A percentile compares a stretch with the other conserved stretches of the same genome.
Conservation (phyloP, 2,797 vertebrate genomes). For the Urocyon cinereoargenteus region DNA sequence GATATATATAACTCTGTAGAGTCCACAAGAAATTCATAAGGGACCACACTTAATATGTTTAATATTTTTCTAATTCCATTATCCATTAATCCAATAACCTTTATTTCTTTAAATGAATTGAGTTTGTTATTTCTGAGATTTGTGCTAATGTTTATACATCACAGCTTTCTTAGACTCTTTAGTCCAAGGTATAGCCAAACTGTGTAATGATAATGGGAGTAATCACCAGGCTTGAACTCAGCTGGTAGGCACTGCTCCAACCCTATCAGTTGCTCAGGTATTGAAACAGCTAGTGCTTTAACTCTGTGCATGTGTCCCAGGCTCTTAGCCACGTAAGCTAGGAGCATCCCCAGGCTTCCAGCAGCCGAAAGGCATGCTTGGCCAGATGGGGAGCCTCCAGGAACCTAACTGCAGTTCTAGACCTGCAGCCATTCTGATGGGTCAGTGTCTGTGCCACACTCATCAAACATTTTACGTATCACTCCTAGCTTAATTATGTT, state of each 20-base stretch:
- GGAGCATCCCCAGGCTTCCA: neutral
- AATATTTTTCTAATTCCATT: neutral
- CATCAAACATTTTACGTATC: neutral
- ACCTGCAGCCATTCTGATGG: neutral
- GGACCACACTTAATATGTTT: neutral
- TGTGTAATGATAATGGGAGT: neutral
- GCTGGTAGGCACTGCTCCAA: neutral
- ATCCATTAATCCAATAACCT: neutral
- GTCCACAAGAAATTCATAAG: neutral
- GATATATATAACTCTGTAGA: neutral
- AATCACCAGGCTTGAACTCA: neutral
- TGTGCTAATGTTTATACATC: neutral
- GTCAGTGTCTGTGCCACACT: neutral
- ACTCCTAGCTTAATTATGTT: neutral
- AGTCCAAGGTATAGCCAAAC: neutral
- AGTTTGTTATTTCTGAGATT: slow-evolving; percentile 20
- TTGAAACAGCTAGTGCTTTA: neutral
- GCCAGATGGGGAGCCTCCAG: neutral
- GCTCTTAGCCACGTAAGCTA: neutral
- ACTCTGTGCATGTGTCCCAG: neutral
- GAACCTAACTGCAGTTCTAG: neutral
- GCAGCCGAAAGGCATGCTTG: neutral
- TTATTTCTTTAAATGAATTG: neutral
- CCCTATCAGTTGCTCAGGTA: neutral
- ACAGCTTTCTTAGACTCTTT: slow-evolving; percentile 11